These are phyloP conservation scores for Gadopsis marmoratus DNA, from an alignment of 2,797 vertebrate species.

Conservation along the genomic window DNA sequence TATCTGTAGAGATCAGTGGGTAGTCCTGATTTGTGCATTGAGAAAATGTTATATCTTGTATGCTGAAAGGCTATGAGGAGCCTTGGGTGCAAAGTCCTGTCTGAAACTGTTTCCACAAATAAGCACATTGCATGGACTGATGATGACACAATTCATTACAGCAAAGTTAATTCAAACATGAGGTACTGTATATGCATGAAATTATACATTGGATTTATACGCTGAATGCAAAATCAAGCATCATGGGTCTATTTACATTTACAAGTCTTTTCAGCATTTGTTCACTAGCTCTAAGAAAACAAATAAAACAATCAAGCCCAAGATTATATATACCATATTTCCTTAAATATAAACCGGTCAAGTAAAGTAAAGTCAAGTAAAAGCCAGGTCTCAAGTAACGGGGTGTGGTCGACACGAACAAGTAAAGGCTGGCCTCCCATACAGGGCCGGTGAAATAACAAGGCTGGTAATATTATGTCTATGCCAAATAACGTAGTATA, in stretches of 20 bases:
- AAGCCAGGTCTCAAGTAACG: too few relatives aligned
- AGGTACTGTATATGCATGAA: conserved; percentile 39
- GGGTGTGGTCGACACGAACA: too few relatives aligned
- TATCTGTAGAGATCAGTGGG: conserved; percentile 9
- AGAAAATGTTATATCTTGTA: not conserved
- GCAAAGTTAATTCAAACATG: conserved; percentile 20
- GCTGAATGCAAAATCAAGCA: conserved; percentile 13
- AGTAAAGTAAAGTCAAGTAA: too few relatives aligned
- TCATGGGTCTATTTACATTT: conserved; percentile 24
- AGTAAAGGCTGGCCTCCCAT: too few relatives aligned
- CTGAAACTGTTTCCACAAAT: conserved; percentile 19
- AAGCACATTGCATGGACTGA: conserved; percentile 38
- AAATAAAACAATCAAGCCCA: conserved; percentile 14
- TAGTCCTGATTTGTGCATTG: conserved; percentile 1
- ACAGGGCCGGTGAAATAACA: too few relatives aligned
- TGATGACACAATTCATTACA: conserved; percentile 18
- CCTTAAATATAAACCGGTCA: too few relatives aligned
- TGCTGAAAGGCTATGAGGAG: not conserved
- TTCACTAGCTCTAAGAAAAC: conserved; percentile 33
- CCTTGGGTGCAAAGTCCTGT: conserved; percentile 7
- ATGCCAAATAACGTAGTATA: too few relatives aligned
- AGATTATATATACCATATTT: too few relatives aligned
- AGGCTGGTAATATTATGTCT: too few relatives aligned
- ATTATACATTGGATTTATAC: conserved; percentile 16
- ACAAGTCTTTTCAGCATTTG: conserved; percentile 32